Evolutionary conservation across 2,888 invertebrate genomes (phyloP).

Genomic region (Sclerodermus sp.): DNA sequence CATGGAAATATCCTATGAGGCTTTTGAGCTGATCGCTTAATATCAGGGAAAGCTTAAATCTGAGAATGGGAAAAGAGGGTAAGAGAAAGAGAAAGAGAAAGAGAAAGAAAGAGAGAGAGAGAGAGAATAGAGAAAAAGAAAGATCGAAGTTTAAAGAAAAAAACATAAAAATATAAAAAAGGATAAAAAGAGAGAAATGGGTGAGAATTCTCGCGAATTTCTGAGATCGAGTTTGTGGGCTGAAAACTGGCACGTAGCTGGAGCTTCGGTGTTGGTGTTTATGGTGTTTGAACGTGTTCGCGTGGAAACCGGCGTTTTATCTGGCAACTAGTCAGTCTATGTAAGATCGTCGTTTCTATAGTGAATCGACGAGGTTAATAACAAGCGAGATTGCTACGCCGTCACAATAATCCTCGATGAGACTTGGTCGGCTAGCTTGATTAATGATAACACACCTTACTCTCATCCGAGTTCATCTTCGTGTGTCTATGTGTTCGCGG

Average conservation of each 20-base stretch:
- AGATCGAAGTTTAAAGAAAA: conserved; percentile 8
- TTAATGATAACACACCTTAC: too few relatives aligned
- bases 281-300: too few relatives aligned
- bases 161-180: conserved; percentile 1
- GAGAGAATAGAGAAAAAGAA: conserved; percentile 11
- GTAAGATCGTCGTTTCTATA: too few relatives aligned
- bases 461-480: background rate
- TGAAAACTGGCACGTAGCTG: conserved; percentile 40
- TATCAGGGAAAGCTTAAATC: too few relatives aligned
- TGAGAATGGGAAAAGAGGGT: too few relatives aligned
- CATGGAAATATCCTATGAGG: background rate
- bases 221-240: conserved; percentile 53
- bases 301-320: background rate
- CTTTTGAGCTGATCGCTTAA: background rate
- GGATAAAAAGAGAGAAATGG: background rate
- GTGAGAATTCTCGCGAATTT: conserved; percentile 15
- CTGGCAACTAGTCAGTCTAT: too few relatives aligned
- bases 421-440: too few relatives aligned
- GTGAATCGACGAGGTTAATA: too few relatives aligned
- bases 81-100: background rate
- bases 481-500: background rate
- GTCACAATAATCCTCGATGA: too few relatives aligned
- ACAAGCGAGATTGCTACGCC: too few relatives aligned
- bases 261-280: conserved; percentile 12
- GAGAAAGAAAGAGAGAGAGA: conserved; percentile 13